Evolutionary conservation across 2,888 invertebrate genomes (phyloP).

Genomic region (Troilus luridus): DNA sequence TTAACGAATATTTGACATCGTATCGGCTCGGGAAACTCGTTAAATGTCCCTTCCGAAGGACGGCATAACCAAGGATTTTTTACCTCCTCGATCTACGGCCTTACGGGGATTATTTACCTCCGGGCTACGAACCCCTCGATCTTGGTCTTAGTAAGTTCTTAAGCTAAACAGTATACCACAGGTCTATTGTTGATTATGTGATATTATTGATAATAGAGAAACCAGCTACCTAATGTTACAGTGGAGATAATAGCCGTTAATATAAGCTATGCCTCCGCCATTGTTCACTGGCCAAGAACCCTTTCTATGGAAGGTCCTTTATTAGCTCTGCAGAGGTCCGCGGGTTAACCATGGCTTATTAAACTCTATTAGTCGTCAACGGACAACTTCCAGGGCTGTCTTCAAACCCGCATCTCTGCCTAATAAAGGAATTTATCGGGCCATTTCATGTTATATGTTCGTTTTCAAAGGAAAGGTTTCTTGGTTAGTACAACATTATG

Average conservation of each 20-base stretch:
- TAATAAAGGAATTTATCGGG: neutral
- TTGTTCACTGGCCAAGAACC: neutral
- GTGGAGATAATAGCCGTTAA: neutral
- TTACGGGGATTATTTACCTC: too few species aligned
- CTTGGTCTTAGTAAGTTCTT: too few species aligned
- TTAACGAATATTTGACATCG: too few species aligned
- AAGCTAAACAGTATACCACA: too few species aligned
- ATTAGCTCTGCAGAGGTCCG: neutral
- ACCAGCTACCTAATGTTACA: neutral
- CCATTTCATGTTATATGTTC: too few species aligned
- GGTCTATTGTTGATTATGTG: neutral
- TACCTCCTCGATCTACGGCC: too few species aligned
- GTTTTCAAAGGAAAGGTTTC: too few species aligned
- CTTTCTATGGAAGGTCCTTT: neutral
- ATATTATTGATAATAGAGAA: neutral
- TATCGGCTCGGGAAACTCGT: too few species aligned
- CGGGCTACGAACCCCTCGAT: too few species aligned
- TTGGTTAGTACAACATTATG: too few species aligned
- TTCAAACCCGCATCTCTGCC: neutral
- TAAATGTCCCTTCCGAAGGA: too few species aligned
- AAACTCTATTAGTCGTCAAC: neutral
- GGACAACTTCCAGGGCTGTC: neutral
- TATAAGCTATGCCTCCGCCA: neutral
- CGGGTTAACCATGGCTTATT: neutral
- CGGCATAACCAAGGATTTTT: too few species aligned